Percentiles rank a stretch among this genome's conserved stretches.
Conservation (phyloP, 2,797 vertebrate genomes). For the Muscicapa comitata region DNA sequence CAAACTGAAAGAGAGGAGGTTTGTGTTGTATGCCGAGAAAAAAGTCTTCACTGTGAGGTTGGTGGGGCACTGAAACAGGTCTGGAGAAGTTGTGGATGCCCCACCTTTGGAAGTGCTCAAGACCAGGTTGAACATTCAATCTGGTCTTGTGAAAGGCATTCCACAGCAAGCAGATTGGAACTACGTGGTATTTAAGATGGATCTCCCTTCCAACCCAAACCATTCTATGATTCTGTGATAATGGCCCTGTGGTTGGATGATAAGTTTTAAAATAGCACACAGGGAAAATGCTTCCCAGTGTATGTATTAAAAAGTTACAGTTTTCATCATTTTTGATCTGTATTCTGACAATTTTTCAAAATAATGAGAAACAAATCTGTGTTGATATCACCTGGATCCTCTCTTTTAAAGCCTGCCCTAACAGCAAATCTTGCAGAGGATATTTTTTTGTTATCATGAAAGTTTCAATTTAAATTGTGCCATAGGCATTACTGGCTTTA, state of each 20-base stretch:
- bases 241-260: not conserved
- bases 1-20: not conserved
- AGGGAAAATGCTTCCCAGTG: not conserved
- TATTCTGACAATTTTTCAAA: not conserved
- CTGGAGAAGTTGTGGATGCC: not conserved
- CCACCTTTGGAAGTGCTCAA: not conserved
- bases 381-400: not conserved
- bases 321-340: not conserved
- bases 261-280: not conserved
- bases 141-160: not conserved
- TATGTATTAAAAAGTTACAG: not conserved
- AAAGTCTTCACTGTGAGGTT: not conserved
- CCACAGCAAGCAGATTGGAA: not conserved
- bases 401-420: not conserved
- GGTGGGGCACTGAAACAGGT: not conserved
- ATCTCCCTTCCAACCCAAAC: not conserved
- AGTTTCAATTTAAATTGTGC: not conserved
- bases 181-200: not conserved
- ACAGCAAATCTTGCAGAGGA: not conserved
- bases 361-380: not conserved
- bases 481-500: not conserved
- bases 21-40: not conserved
- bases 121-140: not conserved
- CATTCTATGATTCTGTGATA: not conserved
- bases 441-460: not conserved